phyloP scores from a whole-genome alignment of 2,888 invertebrate species.

The Campoplex nolae region DNA sequence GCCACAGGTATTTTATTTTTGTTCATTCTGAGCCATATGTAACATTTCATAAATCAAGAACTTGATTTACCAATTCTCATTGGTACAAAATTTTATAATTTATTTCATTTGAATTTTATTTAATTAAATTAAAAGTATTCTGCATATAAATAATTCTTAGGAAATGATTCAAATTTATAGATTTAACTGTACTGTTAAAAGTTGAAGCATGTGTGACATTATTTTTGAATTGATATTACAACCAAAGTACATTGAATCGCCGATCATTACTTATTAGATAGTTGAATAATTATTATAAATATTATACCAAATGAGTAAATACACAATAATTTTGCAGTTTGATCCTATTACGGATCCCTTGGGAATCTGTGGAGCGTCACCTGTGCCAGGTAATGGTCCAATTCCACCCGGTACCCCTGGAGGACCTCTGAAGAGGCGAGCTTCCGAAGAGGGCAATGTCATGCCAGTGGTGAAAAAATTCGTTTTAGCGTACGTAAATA shows the following conservation, averaged over 20 bases:
- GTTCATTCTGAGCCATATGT: background rate
- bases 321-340: constrained; percentile 86
- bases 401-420: constrained; percentile 82
- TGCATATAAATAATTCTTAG: too few species aligned
- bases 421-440: constrained; percentile 89
- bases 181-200: too few species aligned
- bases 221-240: too few species aligned
- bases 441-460: constrained; percentile 90
- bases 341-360: constrained; percentile 97
- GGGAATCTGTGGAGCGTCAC: constrained; percentile 89
- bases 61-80: too few species aligned
- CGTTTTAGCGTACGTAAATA: constrained; percentile 88
- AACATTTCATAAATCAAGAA: too few species aligned
- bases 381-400: constrained; percentile 82
- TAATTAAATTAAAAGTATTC: too few species aligned
- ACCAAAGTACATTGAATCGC: too few species aligned
- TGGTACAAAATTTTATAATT: too few species aligned
- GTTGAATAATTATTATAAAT: background rate
- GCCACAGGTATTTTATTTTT: constrained; percentile 85
- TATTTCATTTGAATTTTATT: too few species aligned
- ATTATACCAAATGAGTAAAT: background rate
- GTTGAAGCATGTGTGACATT: too few species aligned
- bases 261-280: too few species aligned
- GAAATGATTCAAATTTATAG: too few species aligned
- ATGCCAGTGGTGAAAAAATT: constrained; percentile 94